Evolutionary conservation across 2,888 invertebrate genomes (phyloP).

Genomic region (Omphaloscelis lunosa): DNA sequence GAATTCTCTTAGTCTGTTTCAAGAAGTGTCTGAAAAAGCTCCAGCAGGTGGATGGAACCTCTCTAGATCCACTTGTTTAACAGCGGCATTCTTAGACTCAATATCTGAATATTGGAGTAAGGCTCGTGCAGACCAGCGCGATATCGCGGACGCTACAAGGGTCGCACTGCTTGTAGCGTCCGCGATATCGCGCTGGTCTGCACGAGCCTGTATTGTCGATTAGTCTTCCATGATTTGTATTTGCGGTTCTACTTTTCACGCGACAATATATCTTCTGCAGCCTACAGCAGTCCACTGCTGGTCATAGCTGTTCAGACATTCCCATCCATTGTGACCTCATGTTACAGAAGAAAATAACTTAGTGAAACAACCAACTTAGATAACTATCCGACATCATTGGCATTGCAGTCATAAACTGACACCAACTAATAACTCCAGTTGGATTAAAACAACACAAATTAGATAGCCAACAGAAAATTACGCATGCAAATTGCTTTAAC

Average conservation of each 20-base stretch:
- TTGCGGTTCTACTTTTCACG: not conserved
- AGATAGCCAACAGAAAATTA: conserved; percentile 65
- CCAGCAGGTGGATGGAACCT: too few relatives aligned
- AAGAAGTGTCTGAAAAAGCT: not conserved
- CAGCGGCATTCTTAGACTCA: not conserved
- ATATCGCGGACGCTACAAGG: too few relatives aligned
- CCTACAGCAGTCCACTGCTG: not conserved
- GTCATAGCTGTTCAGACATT: too few relatives aligned
- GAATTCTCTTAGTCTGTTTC: not conserved
- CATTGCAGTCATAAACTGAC: conserved; percentile 13
- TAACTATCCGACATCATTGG: not conserved
- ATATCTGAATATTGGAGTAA: not conserved
- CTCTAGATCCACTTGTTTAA: not conserved
- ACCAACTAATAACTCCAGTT: conserved; percentile 28
- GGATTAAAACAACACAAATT: conserved; percentile 60
- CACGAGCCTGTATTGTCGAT: too few relatives aligned
- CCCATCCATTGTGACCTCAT: not conserved
- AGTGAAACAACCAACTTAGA: too few relatives aligned
- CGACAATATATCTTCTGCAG: not conserved
- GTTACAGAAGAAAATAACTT: not conserved
- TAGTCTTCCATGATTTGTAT: not conserved
- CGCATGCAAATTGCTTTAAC: conserved; percentile 65
- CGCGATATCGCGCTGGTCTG: too few relatives aligned
- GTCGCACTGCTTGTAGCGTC: too few relatives aligned
- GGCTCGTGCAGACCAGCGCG: too few relatives aligned